phyloP scores from a whole-genome alignment of 2,797 vertebrate species.

The Macroramphosus scolopax region DNA sequence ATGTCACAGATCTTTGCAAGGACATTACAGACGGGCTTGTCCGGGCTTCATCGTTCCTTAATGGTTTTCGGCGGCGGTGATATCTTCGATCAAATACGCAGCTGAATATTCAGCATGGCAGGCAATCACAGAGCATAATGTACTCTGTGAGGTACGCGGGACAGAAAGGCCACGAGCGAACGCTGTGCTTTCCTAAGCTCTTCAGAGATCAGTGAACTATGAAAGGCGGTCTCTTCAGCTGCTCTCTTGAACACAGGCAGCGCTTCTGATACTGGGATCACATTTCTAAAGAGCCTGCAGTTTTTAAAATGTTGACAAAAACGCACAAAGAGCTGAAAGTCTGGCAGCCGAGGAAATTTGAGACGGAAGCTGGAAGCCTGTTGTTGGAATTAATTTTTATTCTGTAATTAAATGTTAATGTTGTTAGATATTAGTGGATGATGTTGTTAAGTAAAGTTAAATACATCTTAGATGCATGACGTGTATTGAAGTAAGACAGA shows the following conservation, averaged over 20 bases:
- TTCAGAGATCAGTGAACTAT: constrained; percentile 72
- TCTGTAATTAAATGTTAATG: too few species aligned
- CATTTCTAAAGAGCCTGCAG: constrained; percentile 61
- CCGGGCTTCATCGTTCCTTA: constrained; percentile 22
- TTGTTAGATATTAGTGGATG: too few species aligned
- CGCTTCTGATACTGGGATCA: constrained; percentile 55
- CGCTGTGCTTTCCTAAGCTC: constrained; percentile 49
- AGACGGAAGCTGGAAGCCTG: not conserved
- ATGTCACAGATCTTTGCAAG: too few species aligned
- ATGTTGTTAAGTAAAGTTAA: too few species aligned
- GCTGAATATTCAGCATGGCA: constrained; percentile 59
- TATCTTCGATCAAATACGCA: constrained; percentile 47
- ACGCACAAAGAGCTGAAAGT: constrained; percentile 46
- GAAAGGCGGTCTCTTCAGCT: constrained; percentile 64
- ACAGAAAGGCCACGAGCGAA: constrained; percentile 57
- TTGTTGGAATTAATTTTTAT: constrained; percentile 11
- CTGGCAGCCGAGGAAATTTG: constrained; percentile 32
- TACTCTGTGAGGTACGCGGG: constrained; percentile 60
- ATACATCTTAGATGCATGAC: too few species aligned
- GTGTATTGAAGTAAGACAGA: too few species aligned
- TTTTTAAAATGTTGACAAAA: constrained; percentile 48
- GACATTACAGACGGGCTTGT: too few species aligned
- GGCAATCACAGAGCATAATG: constrained; percentile 60
- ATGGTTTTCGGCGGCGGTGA: constrained; percentile 25
- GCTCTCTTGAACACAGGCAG: constrained; percentile 56